Base-by-base conservation (phyloP, 1,140 invertebrate species). In the Pseudachorutes palmiensis region DNA sequence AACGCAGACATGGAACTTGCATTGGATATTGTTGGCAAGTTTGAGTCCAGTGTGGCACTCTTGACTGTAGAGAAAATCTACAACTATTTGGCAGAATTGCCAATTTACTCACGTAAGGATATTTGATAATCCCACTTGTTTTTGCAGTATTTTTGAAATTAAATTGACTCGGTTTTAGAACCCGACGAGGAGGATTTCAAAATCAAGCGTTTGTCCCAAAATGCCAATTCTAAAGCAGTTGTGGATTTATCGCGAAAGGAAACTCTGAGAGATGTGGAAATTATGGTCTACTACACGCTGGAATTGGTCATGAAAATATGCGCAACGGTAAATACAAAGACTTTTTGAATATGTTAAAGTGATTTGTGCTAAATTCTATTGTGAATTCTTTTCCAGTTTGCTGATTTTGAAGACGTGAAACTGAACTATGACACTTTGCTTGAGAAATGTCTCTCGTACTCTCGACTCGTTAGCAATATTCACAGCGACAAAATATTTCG, bases 1-100 rank as follows among this genome's bases (percentile, higher is more conserved):
- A 70, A 70, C 29, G 58, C 70, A 1, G 70, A 71, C 55, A 58
- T 71, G 29, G 72, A 74, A 49, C 48, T 74, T 16, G 70, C 70
- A 12, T 31, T 22, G 9, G 70, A 70, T 33, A 24, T 74, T 2
- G 62, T 68, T 1, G 71, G 68, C 64, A 63, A 58, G 1, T 74
- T 69, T 57, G 63, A 65, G 22, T 62, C 67, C 12, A 22, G 51
- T 32, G 58, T 51, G 12, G 65, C 66, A 14, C 14, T 70, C 0
- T 2, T 28, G n/a, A 69, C 67, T 2, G 9, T 74, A n/a, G 69
- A 65, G 26, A 63, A 70, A 33, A 64, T 74, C 29, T 74, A 68
- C 36, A 63, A 22, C 16, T 71, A 70, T 58, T 62, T 74, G 14
- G 9, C 62, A 12, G 57, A 64, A 1, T 36, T 71, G 1, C 68